Percentiles rank a stretch among this genome's conserved stretches.
These are phyloP conservation scores for Cavia aperea DNA, from an alignment of 2,113 vertebrate species.

Conservation along the genomic window DNA sequence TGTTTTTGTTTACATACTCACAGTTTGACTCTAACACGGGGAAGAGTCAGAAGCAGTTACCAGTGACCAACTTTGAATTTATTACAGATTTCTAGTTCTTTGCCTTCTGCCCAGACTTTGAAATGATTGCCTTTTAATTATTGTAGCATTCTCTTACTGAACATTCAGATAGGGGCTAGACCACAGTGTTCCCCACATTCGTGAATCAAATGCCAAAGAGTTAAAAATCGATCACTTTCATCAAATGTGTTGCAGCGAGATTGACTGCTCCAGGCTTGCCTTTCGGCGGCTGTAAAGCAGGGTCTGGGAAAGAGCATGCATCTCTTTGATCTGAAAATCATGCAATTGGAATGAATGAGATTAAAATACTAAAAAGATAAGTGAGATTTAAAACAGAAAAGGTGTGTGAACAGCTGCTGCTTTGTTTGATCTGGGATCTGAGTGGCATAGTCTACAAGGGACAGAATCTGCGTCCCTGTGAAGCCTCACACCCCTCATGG, in stretches of 20 bases:
- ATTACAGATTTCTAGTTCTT: not conserved
- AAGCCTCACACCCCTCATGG: not conserved
- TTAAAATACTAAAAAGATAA: not conserved
- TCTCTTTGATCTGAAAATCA: conserved; percentile 22
- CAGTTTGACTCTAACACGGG: not conserved
- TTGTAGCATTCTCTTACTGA: not conserved
- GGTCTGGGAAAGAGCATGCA: not conserved
- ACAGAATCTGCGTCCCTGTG: not conserved
- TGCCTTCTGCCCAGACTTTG: not conserved
- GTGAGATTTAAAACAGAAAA: not conserved
- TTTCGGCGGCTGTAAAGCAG: not conserved
- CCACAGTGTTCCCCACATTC: not conserved
- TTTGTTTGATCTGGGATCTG: not conserved
- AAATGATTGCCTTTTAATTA: not conserved
- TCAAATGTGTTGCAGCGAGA: not conserved
- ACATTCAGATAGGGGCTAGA: not conserved
- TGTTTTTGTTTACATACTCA: fast-evolving
- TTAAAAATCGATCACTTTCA: not conserved
- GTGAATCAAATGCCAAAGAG: not conserved
- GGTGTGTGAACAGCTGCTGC: not conserved
- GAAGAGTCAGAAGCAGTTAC: not conserved
- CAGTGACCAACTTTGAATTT: not conserved
- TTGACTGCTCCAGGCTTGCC: not conserved
- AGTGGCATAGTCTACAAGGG: not conserved
- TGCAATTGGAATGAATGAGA: not conserved